Conservation (phyloP, 2,888 invertebrate species). For the Patella ulyssiponensis region DNA sequence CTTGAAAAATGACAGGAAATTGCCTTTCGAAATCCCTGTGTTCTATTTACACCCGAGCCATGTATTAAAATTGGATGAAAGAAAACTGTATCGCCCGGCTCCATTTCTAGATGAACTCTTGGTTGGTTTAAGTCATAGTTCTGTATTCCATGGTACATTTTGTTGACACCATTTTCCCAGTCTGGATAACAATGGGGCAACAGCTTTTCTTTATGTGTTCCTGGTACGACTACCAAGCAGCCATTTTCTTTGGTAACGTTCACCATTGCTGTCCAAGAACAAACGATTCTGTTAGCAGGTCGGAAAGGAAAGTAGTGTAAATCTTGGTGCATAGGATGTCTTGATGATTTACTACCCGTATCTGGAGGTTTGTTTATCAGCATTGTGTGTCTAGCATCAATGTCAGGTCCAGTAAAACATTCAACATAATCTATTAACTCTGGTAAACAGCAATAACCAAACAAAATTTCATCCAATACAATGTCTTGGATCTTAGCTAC, state of each 20-base stretch:
- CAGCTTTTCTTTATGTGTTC: constrained; percentile 79
- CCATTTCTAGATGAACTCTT: constrained; percentile 81
- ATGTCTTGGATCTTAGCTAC: constrained; percentile 87
- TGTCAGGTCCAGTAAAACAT: constrained; percentile 82
- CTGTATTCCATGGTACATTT: constrained; percentile 81
- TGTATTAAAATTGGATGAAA: constrained; percentile 89
- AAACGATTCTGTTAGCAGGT: constrained; percentile 84
- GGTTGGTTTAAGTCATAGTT: constrained; percentile 74
- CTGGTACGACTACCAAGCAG: constrained; percentile 85
- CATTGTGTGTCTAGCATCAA: constrained; percentile 88
- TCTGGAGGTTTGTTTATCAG: constrained; percentile 87
- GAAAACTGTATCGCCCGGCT: constrained; percentile 89
- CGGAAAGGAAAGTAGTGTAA: constrained; percentile 90
- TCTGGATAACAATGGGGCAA: constrained; percentile 82
- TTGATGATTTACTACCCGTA: constrained; percentile 72
- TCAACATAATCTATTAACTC: constrained; percentile 80
- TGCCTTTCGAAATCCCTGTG: constrained; percentile 76
- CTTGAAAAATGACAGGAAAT: constrained; percentile 86
- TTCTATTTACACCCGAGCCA: constrained; percentile 86
- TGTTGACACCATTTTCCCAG: constrained; percentile 79
- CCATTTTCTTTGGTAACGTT: constrained; percentile 82
- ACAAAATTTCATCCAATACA: constrained; percentile 81
- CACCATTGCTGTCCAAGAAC: constrained; percentile 93
- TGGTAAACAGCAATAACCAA: constrained; percentile 79
- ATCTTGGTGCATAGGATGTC: constrained; percentile 79